Evolutionary conservation across 2,797 vertebrate genomes (phyloP), one percentile per base, ranked within the genome.

Genomic region (Sternarchorhynchus goeldii): DNA sequence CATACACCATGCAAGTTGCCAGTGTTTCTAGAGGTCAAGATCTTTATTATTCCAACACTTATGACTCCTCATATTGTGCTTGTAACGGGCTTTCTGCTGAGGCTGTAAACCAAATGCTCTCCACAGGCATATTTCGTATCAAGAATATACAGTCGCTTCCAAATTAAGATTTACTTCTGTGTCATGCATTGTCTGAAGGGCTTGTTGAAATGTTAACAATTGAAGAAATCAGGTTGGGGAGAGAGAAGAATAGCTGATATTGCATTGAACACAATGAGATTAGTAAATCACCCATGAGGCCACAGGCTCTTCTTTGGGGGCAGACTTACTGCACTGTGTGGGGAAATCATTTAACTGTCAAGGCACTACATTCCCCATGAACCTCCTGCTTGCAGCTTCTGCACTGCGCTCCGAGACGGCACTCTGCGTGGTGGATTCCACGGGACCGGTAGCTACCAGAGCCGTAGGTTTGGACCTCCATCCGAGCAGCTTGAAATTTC

Each of bases 281-380:
- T 67, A 18, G 12, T 56, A 25, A 25, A 25, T 45, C 45, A 58
- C 4, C 21, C 3, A 32, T 55, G 7, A 12, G 59, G 55, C 17
- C 21, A 17, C 0, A 73, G 20, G 21, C 17, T 2, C n/a, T 25
- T 45, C n/a, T 20, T n/a, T 65, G 3, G 59, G 39, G 90, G 85
- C 88, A 83, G 90, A 91, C 84, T 90, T 87, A 78, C 83, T 85
- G 90, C 84, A 91, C 90, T 92, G 88, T 82, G 79, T 92, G 87
- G 80, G 87, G 91, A 92, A 94, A 89, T 89, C 17, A n/a, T 55
- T 55, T 65, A 88, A 91, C 89, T 90, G 92, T 94, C 94, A 96
- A 98, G 95, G 96, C 95, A 96, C 96, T 95, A 93, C 92, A 93
- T 93, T 94, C 89, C 90, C 91, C 92, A 88, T 86, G 88, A 91